Evolutionary conservation across 2,797 vertebrate genomes (phyloP).

Genomic region (Myoxocephalus aenaeus): DNA sequence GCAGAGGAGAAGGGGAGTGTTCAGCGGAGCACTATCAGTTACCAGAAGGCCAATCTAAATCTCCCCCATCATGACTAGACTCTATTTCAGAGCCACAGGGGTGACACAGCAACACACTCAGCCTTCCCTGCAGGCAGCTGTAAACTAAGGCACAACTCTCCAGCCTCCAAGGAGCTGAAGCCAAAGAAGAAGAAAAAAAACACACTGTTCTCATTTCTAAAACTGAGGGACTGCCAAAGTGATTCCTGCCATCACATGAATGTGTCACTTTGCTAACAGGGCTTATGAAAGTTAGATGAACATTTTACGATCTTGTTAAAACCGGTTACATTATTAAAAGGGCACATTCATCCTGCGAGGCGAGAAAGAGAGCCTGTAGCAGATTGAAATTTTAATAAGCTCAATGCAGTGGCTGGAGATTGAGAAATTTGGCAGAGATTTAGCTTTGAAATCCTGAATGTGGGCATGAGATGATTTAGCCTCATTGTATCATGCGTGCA

Average conservation of each 20-base stretch:
- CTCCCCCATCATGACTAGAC: slow-evolving; percentile 56
- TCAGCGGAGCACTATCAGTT: slow-evolving; percentile 71
- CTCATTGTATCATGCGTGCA: slow-evolving; percentile 58
- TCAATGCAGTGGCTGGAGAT: slow-evolving; percentile 66
- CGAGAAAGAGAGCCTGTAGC: slow-evolving; percentile 66
- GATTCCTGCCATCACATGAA: slow-evolving; percentile 62
- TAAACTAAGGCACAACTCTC: slow-evolving; percentile 48
- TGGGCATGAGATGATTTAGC: slow-evolving; percentile 63
- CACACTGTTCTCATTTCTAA: slow-evolving; percentile 31
- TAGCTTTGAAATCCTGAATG: slow-evolving; percentile 69
- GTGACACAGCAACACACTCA: slow-evolving; percentile 50
- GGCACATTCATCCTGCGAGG: slow-evolving; percentile 79
- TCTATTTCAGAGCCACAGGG: slow-evolving; percentile 52
- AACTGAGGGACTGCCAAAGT: slow-evolving; percentile 52
- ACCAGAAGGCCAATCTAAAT: slow-evolving; percentile 73
- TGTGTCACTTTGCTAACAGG: slow-evolving; percentile 81
- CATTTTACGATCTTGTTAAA: slow-evolving; percentile 87
- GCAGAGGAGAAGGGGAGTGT: slow-evolving; percentile 71
- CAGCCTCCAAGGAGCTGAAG: slow-evolving; percentile 19
- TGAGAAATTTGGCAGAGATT: slow-evolving; percentile 78
- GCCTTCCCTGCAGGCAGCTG: slow-evolving; percentile 36
- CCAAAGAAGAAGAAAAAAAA: not conserved
- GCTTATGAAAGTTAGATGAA: slow-evolving; percentile 86
- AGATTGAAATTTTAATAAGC: slow-evolving; percentile 83
- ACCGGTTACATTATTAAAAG: slow-evolving; percentile 87